Evolutionary conservation across 2,888 invertebrate genomes (phyloP), one percentile per base, ranked within the genome.

Genomic region (Agrochola litura): DNA sequence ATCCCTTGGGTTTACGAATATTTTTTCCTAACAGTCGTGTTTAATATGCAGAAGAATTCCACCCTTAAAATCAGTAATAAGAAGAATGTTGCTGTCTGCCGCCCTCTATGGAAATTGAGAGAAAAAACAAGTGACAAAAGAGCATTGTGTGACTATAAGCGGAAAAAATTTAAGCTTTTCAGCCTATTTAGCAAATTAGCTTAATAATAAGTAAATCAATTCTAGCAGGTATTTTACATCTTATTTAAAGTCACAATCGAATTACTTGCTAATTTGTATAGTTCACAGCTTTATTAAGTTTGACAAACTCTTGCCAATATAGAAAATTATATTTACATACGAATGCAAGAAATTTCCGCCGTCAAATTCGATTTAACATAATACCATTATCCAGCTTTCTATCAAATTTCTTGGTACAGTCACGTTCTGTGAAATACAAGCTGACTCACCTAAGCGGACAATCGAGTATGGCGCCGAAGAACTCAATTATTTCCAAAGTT

Each of bases 381-480:
- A 76, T 74, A 77, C 79, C 86, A 79, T 84, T 89, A 82, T 61
- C 65, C 67, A 77, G 30, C 82, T 82, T 87, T 86, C 86, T 82
- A 83, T 87, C 73, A 83, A 77, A 86, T 76, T 80, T 76, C 81
- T 85, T 73, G 76, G 82, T 80, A 82, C 73, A 76, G 69, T 64
- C 79, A 81, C 73, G 69, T 79, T 83, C 72, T 66, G 65, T 77
- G 69, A 77, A 81, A 87, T 79, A 79, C 60, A 70, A 71, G 73
- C 73, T 88, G 89, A 89, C 75, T 89, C 85, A 88, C 67, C 65
- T 67, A 67, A 87, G 76, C 71, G 71, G 61, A 74, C 77, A 72
- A 82, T 71, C 70, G 66, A 81, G 41, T 9, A 46, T 63, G 77
- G 78, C 79, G 79, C 75, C 73, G 77, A 78, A 79, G 69, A 82